These are phyloP conservation scores for Isichthys henryi DNA, from an alignment of 2,113 vertebrate genomes.

Conservation along the genomic window DNA sequence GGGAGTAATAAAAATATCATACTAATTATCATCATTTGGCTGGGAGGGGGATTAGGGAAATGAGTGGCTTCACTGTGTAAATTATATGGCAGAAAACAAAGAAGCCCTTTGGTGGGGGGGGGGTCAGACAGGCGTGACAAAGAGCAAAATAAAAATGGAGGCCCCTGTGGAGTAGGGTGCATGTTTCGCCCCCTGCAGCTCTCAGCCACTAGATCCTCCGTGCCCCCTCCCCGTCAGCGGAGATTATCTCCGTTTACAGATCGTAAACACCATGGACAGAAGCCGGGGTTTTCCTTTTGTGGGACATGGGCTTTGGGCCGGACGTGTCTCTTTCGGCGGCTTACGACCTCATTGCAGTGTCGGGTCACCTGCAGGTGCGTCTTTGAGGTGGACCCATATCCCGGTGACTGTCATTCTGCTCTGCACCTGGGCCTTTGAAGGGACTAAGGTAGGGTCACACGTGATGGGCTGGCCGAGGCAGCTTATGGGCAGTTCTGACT, in stretches of 20 bases:
- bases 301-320: not conserved
- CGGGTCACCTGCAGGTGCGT: not conserved
- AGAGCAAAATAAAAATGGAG: not conserved
- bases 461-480: too few relatives aligned
- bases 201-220: slow-evolving; percentile 28
- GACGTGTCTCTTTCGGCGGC: not conserved
- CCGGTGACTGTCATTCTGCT: not conserved
- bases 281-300: slow-evolving; percentile 40
- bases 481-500: not conserved
- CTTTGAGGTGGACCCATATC: not conserved
- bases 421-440: not conserved
- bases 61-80: not conserved
- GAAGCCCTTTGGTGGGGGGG: not conserved
- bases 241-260: slow-evolving; percentile 43
- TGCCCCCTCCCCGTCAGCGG: slow-evolving; percentile 52
- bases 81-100: not conserved
- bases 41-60: not conserved
- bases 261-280: slow-evolving; percentile 58
- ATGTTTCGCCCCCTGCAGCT: slow-evolving; percentile 44
- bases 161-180: not conserved
- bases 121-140: not conserved
- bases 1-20: not conserved
- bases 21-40: not conserved
- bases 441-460: not conserved
- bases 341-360: not conserved